Percentiles rank a stretch among this genome's conserved stretches.
Evolutionary conservation across 1,140 invertebrate genomes (phyloP).

Genomic region (Conus betulinus): DNA sequence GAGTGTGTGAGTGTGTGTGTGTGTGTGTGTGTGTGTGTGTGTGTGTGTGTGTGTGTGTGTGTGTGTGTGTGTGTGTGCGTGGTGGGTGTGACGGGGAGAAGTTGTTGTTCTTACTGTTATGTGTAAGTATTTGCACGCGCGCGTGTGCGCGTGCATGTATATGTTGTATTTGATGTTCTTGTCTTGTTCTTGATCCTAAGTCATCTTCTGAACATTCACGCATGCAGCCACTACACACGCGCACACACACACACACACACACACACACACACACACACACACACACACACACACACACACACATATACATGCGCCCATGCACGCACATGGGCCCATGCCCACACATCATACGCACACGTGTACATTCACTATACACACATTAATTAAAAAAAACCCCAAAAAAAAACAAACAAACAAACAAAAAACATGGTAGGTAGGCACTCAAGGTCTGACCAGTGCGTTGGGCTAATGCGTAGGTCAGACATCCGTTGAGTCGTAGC

Average conservation of each 20-base stretch:
- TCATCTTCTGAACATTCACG: not conserved
- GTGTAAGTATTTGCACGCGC: not conserved
- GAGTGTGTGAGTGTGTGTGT: not conserved
- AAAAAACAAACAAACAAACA: not conserved
- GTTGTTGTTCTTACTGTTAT: not conserved
- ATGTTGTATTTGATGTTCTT: too few relatives aligned
- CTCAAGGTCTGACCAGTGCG: too few relatives aligned
- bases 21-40: not conserved
- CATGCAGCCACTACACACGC: not conserved
- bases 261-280: constrained; percentile 26
- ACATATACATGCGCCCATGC: not conserved
- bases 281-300: not conserved
- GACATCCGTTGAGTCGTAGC: not conserved
- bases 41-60: not conserved
- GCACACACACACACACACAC: constrained; percentile 17
- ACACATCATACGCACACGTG: not conserved
- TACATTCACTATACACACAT: not conserved
- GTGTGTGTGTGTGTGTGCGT: not conserved
- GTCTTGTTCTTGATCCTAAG: too few relatives aligned
- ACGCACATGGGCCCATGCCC: not conserved
- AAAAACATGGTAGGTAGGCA: too few relatives aligned
- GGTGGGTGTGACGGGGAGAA: not conserved
- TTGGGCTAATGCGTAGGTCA: not conserved
- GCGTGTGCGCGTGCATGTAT: too few relatives aligned
- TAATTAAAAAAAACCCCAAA: constrained; percentile 8